Conservation (phyloP, 2,113 vertebrate species). For the Hirundichthys speculiger region DNA sequence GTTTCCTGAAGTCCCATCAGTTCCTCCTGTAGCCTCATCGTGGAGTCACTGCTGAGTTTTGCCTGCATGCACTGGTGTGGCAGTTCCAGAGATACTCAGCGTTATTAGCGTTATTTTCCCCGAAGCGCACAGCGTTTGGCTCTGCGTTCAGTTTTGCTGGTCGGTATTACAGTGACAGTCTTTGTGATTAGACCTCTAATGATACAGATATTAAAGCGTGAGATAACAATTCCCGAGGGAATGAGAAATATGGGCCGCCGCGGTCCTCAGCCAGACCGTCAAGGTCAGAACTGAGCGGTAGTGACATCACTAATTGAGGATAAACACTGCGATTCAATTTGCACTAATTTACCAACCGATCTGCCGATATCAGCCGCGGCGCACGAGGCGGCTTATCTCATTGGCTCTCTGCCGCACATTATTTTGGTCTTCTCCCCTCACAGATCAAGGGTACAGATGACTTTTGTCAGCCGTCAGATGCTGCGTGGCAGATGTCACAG, state of each 20-base stretch:
- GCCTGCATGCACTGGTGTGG: not conserved
- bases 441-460: constrained; percentile 70
- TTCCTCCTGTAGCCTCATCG: constrained; percentile 41
- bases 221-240: not conserved
- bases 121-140: too few species aligned
- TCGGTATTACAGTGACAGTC: not conserved
- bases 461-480: constrained; percentile 75
- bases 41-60: not conserved
- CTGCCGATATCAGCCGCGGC: constrained; percentile 34
- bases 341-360: constrained; percentile 46
- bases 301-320: constrained; percentile 46
- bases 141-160: not conserved
- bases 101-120: too few species aligned
- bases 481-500: constrained; percentile 77
- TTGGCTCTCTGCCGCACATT: constrained; percentile 44
- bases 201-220: not conserved
- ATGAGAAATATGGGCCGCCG: not conserved
- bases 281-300: constrained; percentile 53
- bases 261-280: constrained; percentile 18
- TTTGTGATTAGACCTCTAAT: not conserved
- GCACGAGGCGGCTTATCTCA: constrained; percentile 34
- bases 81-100: not conserved
- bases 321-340: constrained; percentile 42
- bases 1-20: constrained; percentile 64
- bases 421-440: constrained; percentile 44